These are phyloP conservation scores for Dasyornis broadbenti DNA, from an alignment of 2,113 vertebrate species.

Conservation along the genomic window DNA sequence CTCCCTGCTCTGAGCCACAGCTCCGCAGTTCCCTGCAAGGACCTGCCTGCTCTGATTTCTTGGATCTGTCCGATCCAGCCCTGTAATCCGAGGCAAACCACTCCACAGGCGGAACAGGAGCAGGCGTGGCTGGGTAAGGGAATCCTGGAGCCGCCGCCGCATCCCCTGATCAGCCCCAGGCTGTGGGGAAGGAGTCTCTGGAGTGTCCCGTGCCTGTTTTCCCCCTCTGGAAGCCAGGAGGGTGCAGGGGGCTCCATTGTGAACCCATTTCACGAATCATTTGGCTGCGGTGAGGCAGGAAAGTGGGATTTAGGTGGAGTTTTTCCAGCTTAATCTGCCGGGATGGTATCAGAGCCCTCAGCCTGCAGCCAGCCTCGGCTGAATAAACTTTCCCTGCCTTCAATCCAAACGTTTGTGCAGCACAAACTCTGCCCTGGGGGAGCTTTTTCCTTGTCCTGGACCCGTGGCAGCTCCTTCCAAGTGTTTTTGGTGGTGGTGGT, in stretches of 20 bases:
- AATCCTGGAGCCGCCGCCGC: not conserved
- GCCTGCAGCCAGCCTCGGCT: not conserved
- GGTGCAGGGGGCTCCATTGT: not conserved
- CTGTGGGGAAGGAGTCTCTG: not conserved
- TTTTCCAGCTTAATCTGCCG: not conserved
- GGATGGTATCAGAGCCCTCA: not conserved
- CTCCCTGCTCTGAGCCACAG: not conserved
- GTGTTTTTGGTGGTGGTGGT: not conserved
- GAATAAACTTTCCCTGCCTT: not conserved
- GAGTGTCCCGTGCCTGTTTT: not conserved
- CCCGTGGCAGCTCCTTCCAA: not conserved
- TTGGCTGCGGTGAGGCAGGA: not conserved
- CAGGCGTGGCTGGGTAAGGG: accelerated
- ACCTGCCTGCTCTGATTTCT: not conserved
- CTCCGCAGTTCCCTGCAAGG: not conserved
- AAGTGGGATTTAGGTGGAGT: not conserved
- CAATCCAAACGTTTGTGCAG: not conserved
- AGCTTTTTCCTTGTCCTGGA: not conserved
- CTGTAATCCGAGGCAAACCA: not conserved
- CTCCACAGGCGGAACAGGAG: not conserved
- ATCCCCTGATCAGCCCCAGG: not conserved
- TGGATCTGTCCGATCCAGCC: not conserved
- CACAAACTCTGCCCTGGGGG: not conserved
- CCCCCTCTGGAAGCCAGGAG: not conserved
- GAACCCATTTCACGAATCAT: not conserved